phyloP scores from a whole-genome alignment of 2,797 vertebrate genomes.

The Ficedula albicollis region DNA sequence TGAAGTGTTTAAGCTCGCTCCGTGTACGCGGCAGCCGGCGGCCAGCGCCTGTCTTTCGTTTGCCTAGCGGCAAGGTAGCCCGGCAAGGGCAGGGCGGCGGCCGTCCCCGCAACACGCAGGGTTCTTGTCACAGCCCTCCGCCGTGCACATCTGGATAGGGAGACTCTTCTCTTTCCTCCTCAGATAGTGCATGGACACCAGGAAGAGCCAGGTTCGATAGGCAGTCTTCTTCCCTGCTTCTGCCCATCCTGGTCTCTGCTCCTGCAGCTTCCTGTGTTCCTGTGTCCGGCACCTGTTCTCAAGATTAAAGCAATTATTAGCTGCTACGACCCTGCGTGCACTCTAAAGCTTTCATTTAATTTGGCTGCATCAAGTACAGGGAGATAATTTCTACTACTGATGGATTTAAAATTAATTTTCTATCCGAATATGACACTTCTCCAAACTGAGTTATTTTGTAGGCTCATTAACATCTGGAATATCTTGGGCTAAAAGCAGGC shows the following conservation, averaged over 20 bases:
- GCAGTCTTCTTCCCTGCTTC: not conserved
- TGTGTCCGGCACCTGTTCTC: not conserved
- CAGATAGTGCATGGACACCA: accelerated
- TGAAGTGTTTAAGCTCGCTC: not conserved
- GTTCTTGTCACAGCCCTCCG: not conserved
- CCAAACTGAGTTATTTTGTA: not conserved
- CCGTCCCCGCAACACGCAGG: not conserved
- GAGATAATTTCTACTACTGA: not conserved
- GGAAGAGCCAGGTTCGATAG: not conserved
- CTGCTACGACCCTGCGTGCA: not conserved
- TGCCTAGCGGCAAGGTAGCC: no score
- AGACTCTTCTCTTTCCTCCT: not conserved
- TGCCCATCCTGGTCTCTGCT: not conserved
- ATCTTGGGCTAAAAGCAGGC: not conserved
- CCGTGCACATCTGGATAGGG: not conserved
- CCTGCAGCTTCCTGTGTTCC: not conserved
- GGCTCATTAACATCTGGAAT: not conserved
- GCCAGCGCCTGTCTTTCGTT: not conserved
- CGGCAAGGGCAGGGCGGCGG: not conserved
- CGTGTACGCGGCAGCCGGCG: not conserved
- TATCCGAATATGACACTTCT: not conserved
- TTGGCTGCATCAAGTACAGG: not conserved
- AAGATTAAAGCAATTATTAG: not conserved
- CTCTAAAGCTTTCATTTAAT: not conserved
- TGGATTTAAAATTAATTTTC: not conserved